phyloP scores from a whole-genome alignment of 2,888 invertebrate genomes.

The Dinocampus coccinellae region DNA sequence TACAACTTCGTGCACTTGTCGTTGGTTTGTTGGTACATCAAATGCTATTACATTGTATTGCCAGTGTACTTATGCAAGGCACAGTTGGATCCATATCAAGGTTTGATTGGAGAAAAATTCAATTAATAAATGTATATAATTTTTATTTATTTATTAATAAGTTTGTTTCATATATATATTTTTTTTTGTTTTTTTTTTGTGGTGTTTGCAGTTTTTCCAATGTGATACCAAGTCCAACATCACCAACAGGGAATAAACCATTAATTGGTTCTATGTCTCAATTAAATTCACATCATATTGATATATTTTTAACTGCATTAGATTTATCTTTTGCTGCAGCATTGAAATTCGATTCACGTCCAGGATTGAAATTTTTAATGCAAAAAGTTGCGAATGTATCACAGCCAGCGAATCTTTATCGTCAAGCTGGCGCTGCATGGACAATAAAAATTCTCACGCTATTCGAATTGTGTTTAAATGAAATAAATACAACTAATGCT shows the following conservation, averaged over 20 bases:
- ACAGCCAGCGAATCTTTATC: conserved; percentile 90
- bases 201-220: conserved; percentile 65
- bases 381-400: conserved; percentile 92
- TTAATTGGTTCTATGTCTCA: conserved; percentile 58
- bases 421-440: conserved; percentile 93
- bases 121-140: background rate
- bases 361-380: conserved; percentile 92
- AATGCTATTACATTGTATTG: conserved; percentile 91
- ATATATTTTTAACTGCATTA: conserved; percentile 82
- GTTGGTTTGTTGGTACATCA: conserved; percentile 93
- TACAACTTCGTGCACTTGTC: conserved; percentile 89
- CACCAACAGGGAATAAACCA: conserved; percentile 47
- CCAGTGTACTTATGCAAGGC: conserved; percentile 86
- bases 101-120: conserved; percentile 44
- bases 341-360: conserved; percentile 88
- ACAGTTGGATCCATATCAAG: conserved; percentile 76
- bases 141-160: background rate
- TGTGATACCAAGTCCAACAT: conserved; percentile 64
- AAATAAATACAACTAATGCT: conserved; percentile 69
- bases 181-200: conserved; percentile 11
- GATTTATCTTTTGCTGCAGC: conserved; percentile 87
- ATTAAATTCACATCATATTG: conserved; percentile 75
- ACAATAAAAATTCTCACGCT: conserved; percentile 89
- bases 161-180: too few species aligned
- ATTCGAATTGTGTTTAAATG: conserved; percentile 86